These are phyloP conservation scores for Agrochola macilenta DNA, from an alignment of 2,888 invertebrate genomes.

Conservation along the genomic window DNA sequence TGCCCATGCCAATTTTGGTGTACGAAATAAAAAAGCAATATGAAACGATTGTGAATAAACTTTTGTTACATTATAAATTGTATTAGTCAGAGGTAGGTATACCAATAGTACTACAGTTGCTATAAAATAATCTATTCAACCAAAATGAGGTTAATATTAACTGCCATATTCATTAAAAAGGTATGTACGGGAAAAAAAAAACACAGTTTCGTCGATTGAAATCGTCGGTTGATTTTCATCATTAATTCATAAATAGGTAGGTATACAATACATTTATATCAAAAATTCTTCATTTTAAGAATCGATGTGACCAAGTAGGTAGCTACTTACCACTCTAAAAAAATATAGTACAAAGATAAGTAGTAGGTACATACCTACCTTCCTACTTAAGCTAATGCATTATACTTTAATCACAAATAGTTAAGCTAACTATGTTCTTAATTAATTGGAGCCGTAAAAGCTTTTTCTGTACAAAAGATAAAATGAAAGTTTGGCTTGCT, in stretches of 20 bases:
- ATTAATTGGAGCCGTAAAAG: conserved; percentile 29
- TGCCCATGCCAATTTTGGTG: too few species aligned
- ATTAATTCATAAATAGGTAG: neutral
- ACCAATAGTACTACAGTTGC: neutral
- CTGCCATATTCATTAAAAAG: neutral
- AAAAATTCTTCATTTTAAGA: neutral
- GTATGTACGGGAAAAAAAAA: neutral
- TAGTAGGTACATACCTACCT: neutral
- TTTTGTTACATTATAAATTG: too few species aligned
- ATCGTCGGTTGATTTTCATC: neutral
- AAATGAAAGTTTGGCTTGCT: conserved; percentile 33
- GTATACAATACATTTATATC: neutral
- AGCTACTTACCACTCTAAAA: neutral
- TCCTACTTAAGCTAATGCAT: neutral
- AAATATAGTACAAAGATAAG: neutral
- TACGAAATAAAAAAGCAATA: too few species aligned
- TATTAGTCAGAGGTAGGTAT: neutral
- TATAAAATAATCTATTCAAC: neutral
- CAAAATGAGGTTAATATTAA: neutral
- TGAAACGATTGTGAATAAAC: too few species aligned
- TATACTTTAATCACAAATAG: conserved; percentile 1
- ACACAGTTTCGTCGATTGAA: neutral
- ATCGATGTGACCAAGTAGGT: neutral
- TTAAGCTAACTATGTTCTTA: conserved; percentile 19
- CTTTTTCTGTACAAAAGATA: conserved; percentile 3